phyloP scores from a whole-genome alignment of 1,140 invertebrate species.

The Polyergus mexicanus region DNA sequence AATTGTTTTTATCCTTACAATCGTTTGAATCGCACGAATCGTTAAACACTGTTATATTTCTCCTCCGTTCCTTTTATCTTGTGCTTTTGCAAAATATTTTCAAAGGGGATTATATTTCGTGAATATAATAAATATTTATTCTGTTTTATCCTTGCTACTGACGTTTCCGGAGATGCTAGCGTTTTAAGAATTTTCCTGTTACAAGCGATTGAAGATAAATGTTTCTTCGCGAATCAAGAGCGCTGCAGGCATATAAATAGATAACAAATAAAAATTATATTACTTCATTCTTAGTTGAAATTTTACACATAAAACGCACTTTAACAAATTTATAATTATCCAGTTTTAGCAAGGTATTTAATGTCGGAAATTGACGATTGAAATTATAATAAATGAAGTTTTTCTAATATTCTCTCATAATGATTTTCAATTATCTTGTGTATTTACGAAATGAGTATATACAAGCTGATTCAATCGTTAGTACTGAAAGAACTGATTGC shows the following conservation, averaged over 20 bases:
- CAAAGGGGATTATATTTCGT: neutral
- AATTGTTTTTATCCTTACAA: neutral
- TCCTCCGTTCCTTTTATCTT: neutral
- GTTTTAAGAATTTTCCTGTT: neutral
- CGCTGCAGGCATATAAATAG: neutral
- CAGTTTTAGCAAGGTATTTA: neutral
- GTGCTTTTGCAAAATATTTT: neutral
- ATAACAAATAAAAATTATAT: constrained; percentile 1
- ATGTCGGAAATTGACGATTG: neutral
- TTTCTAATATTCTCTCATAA: neutral
- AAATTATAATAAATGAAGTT: constrained; percentile 6
- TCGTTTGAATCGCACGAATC: neutral
- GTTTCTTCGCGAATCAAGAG: neutral
- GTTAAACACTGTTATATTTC: neutral
- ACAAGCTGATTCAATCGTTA: constrained; percentile 12
- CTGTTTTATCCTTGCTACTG: neutral
- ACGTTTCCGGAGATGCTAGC: neutral
- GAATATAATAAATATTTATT: constrained; percentile 34
- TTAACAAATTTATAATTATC: constrained; percentile 4
- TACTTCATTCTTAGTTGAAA: neutral
- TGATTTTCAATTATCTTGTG: constrained; percentile 16
- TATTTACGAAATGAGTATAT: neutral
- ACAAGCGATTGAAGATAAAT: constrained; percentile 15
- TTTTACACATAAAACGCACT: neutral
- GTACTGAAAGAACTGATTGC: neutral